Evolutionary conservation across 2,797 vertebrate genomes (phyloP).

Genomic region (Hypotaenidia okinawae): DNA sequence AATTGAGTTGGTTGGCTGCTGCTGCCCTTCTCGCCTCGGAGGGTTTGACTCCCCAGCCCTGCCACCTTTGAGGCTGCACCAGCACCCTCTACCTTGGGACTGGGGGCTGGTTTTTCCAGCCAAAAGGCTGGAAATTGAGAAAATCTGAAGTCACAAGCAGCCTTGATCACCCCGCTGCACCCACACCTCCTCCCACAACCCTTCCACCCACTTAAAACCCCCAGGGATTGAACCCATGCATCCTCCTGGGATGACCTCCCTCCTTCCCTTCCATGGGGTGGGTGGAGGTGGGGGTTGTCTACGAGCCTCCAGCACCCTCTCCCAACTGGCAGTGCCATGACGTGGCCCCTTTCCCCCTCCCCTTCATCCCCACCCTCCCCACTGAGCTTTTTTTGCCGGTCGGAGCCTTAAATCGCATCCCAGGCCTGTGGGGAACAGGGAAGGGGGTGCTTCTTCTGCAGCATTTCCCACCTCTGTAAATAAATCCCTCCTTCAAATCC

Average conservation of each 20-base stretch:
- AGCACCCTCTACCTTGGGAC: neutral
- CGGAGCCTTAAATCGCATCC: slow-evolving; percentile 29
- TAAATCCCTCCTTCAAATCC: neutral
- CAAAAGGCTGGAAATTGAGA: neutral
- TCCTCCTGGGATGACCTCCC: neutral
- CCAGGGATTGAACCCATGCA: neutral
- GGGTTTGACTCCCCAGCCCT: fast-evolving
- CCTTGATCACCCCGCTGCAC: neutral
- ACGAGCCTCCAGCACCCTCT: neutral
- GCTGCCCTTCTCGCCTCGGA: fast-evolving
- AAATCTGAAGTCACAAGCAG: neutral
- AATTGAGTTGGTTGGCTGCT: neutral
- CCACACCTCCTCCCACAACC: slow-evolving; percentile 1
- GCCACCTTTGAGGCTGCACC: neutral
- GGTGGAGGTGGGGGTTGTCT: too few relatives aligned
- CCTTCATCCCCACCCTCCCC: neutral
- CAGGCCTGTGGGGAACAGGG: neutral
- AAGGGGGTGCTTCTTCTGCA: neutral
- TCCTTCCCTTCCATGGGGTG: neutral
- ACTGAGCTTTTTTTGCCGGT: slow-evolving; percentile 51
- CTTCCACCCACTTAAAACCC: neutral
- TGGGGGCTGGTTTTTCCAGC: neutral
- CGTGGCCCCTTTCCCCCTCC: neutral
- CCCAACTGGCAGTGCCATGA: slow-evolving; percentile 46
- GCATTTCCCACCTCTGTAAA: neutral